phyloP scores from a whole-genome alignment of 2,797 vertebrate species.

The Jordanella pulchra region DNA sequence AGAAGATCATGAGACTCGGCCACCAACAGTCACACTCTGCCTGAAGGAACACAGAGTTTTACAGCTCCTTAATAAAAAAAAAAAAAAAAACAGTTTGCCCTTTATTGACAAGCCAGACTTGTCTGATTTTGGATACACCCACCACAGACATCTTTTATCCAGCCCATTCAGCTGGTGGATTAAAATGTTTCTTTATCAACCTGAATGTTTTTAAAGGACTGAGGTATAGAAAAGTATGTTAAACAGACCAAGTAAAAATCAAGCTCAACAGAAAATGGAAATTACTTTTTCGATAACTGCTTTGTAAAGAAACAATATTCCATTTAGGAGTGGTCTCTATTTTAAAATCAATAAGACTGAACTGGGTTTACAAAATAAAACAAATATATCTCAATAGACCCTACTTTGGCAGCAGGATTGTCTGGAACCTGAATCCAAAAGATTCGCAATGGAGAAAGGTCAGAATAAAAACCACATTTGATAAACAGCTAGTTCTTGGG shows the following conservation, averaged over 20 bases:
- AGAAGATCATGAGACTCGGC: constrained; percentile 70
- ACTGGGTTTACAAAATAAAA: neutral
- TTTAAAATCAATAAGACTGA: neutral
- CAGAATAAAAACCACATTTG: too few relatives aligned
- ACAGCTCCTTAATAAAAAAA: neutral
- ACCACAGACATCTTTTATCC: neutral
- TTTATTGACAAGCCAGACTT: neutral
- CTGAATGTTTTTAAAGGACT: neutral
- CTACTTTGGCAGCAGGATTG: too few relatives aligned
- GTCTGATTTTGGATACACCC: neutral
- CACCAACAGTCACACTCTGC: constrained; percentile 34
- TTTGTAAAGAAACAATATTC: neutral
- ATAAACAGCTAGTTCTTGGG: too few relatives aligned
- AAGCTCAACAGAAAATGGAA: neutral
- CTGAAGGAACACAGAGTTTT: neutral
- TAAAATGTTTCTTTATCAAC: neutral
- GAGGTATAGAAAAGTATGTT: neutral
- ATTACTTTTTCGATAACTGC: neutral
- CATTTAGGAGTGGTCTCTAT: too few relatives aligned
- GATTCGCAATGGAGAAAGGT: neutral
- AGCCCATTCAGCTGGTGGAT: neutral
- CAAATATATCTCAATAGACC: too few relatives aligned
- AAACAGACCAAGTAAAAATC: neutral
- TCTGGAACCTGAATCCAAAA: neutral
- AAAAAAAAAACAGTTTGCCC: too few relatives aligned